Conservation (phyloP, 2,113 vertebrate genomes). For the Buteo buteo region DNA sequence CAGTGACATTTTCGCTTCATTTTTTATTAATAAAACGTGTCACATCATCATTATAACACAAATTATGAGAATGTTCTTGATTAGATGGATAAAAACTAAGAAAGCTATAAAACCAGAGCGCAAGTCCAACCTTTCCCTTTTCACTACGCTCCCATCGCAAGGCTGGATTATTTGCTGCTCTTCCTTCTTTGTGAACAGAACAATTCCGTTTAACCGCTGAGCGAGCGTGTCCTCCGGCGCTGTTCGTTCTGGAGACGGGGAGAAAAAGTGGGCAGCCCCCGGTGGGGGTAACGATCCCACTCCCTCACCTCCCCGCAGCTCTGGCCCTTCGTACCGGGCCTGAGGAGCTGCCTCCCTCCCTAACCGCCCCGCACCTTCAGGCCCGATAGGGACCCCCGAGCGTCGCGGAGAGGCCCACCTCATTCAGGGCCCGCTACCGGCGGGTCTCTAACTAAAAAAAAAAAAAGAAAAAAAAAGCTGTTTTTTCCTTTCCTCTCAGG, state of each 20-base stretch:
- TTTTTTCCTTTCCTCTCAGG: no score
- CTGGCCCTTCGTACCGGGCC: background rate
- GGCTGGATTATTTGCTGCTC: no score
- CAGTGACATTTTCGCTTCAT: background rate
- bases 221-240: background rate
- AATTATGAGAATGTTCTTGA: background rate
- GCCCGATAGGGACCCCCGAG: background rate
- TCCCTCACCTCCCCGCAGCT: no score
- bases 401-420: no score
- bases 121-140: background rate
- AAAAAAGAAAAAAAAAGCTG: no score
- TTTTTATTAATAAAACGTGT: background rate
- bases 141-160: background rate
- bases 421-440: no score
- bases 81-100: background rate
- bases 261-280: background rate
- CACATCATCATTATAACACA: background rate
- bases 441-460: no score
- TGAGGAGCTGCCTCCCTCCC: background rate
- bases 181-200: background rate
- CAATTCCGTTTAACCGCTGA: rapidly evolving
- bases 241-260: background rate
- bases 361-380: background rate
- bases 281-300: no score
- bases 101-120: background rate